Evolutionary conservation across 2,797 vertebrate species (phyloP).

Genomic region (Epinephelus awoara): DNA sequence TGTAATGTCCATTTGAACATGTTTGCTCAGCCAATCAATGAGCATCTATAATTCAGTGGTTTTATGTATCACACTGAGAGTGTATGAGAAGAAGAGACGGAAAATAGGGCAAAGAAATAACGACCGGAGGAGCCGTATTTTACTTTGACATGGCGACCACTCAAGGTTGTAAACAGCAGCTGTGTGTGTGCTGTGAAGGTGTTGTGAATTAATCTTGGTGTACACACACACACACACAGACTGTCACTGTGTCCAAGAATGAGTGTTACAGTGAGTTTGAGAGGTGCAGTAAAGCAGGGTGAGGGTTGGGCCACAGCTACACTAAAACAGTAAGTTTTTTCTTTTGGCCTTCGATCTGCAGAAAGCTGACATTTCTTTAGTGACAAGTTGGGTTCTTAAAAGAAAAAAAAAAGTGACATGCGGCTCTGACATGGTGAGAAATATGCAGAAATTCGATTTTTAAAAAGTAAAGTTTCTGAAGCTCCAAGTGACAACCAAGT

Average conservation of each 20-base stretch:
- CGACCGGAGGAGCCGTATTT: neutral
- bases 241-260: neutral
- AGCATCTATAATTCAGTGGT: conserved; percentile 47
- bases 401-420: neutral
- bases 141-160: conserved; percentile 6
- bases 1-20: neutral
- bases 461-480: neutral
- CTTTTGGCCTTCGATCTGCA: neutral
- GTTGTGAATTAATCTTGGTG: neutral
- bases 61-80: conserved; percentile 2
- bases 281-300: neutral
- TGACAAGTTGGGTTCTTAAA: neutral
- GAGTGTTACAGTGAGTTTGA: neutral
- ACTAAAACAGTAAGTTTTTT: neutral
- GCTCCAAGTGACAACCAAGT: too few species aligned
- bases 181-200: neutral
- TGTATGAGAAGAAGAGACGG: neutral
- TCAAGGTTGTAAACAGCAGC: conserved; percentile 20
- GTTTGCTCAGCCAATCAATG: conserved; percentile 14
- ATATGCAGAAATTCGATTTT: neutral
- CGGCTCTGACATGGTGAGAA: neutral
- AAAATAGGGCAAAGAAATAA: neutral
- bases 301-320: neutral
- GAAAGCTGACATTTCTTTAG: neutral
- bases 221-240: neutral